Evolutionary conservation across 2,113 vertebrate species (phyloP).

Genomic region (Caranx ignobilis): DNA sequence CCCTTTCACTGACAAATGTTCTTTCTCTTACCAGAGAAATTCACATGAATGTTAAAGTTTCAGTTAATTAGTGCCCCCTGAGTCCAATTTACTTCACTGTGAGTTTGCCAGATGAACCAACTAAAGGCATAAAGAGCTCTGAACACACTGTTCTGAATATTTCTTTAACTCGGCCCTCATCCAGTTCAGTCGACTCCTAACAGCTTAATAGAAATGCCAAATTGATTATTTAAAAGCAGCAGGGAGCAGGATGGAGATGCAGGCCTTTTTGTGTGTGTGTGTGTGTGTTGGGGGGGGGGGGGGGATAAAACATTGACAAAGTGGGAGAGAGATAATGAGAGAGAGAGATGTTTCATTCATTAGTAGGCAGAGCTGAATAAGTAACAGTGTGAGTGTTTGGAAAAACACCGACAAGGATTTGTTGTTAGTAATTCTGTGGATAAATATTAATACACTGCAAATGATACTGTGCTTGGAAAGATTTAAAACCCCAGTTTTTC

Average conservation of each 20-base stretch:
- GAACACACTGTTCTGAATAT: background rate
- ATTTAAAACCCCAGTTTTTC: too few species aligned
- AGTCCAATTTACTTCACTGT: slow-evolving; percentile 7
- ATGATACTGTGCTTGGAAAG: too few species aligned
- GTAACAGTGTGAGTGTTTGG: slow-evolving; percentile 7
- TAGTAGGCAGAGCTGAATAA: slow-evolving; percentile 5
- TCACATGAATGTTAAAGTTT: slow-evolving; percentile 21
- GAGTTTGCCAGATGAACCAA: slow-evolving; percentile 15
- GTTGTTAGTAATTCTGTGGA: background rate
- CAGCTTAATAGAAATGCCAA: background rate
- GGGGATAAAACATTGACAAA: background rate
- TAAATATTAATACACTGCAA: background rate
- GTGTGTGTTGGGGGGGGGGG: too few species aligned
- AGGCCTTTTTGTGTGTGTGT: background rate
- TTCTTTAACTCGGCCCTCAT: background rate
- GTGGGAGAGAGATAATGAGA: background rate
- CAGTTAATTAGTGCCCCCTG: slow-evolving; percentile 20
- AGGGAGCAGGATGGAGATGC: background rate
- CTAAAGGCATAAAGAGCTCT: slow-evolving; percentile 11
- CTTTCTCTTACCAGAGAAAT: slow-evolving; percentile 1
- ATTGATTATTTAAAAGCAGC: background rate
- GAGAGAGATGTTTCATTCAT: background rate
- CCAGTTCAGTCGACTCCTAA: background rate
- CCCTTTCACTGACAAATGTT: slow-evolving; percentile 9
- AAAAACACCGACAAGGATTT: slow-evolving; percentile 15